Conservation (phyloP, 2,113 vertebrate species). For the Irena cyanogastra region DNA sequence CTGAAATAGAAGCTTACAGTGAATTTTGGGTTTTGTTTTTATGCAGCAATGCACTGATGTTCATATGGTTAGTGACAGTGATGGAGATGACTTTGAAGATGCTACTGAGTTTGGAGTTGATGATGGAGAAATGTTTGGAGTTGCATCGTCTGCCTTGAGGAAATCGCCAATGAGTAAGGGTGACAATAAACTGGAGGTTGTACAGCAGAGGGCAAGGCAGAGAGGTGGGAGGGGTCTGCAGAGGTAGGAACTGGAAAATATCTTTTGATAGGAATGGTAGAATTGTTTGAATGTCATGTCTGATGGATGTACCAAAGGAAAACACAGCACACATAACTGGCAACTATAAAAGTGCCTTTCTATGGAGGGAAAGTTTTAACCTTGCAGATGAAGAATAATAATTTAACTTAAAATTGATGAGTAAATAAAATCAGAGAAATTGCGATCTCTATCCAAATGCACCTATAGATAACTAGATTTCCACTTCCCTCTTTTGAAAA, state of each 20-base stretch:
- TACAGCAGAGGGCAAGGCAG: not conserved
- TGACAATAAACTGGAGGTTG: not conserved
- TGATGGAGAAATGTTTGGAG: conserved; percentile 95
- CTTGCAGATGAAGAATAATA: not conserved
- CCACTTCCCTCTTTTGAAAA: not conserved
- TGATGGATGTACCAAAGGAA: not conserved
- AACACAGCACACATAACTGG: not conserved
- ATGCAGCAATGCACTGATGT: conserved; percentile 88
- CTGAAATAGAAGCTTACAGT: not conserved
- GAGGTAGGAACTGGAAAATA: not conserved
- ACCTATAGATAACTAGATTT: not conserved
- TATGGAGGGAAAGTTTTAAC: not conserved
- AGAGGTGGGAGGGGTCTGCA: not conserved
- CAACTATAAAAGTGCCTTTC: not conserved
- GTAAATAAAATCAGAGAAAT: not conserved
- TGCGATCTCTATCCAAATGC: not conserved
- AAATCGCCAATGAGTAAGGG: conserved; percentile 97
- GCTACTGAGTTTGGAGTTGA: conserved; percentile 97
- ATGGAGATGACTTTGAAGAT: conserved; percentile 98
- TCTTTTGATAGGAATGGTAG: not conserved
- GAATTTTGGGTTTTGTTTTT: not conserved
- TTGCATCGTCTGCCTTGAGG: conserved; percentile 86
- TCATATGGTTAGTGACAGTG: conserved; percentile 98
- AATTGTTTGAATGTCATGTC: not conserved
- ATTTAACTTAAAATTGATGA: not conserved